Evolutionary conservation across 2,797 vertebrate genomes (phyloP), one percentile per base, ranked within the genome.

Genomic region (Cephalopachus bancanus): DNA sequence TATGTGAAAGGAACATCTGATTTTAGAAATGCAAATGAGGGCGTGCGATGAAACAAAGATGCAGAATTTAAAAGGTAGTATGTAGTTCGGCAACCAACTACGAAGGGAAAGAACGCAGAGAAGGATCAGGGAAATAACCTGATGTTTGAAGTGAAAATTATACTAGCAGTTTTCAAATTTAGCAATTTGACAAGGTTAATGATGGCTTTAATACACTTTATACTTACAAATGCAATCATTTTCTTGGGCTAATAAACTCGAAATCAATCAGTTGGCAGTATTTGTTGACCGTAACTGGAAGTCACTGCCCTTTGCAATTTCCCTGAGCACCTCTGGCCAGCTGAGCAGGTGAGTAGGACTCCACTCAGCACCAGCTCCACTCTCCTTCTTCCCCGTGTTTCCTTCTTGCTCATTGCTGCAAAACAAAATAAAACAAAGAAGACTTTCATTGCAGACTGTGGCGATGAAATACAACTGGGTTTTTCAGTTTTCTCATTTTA

Each of bases 11-110:
- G 94, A 96, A 97, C 93, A 96, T 97, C 97, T 94, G 97, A 97
- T 97, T 97, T 98, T 96, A 96, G 96, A 97, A 94, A 97, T 97
- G 97, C 96, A 97, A 97, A 97, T 97, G 87, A 98, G 74, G 26
- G 9, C 81, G 86, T 33, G 87, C 94, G 69, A 83, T 65, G 93
- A 93, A 95, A 97, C 96, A 96, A 96, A 97, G 93, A 96, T 51
- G 90, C 93, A 55, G 87, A 90, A 95, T 96, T 96, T 26, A 83
- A 93, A 96, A 96, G 97, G 93, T 96, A 97, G 96, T 37, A 16
- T 17, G 28, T 59, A 96, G 93, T 94, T 97, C 88, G 95, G 84
- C 87, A 88, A 64, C 72, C 55, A 64, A 59, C 89, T 88, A 19
- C 11, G 60, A 95, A 81, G 76, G 92, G 64, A 86, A 86, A 94